These are phyloP conservation scores for Myiothlypis chrysogaster DNA, from an alignment of 2,797 vertebrate species.

Conservation along the genomic window DNA sequence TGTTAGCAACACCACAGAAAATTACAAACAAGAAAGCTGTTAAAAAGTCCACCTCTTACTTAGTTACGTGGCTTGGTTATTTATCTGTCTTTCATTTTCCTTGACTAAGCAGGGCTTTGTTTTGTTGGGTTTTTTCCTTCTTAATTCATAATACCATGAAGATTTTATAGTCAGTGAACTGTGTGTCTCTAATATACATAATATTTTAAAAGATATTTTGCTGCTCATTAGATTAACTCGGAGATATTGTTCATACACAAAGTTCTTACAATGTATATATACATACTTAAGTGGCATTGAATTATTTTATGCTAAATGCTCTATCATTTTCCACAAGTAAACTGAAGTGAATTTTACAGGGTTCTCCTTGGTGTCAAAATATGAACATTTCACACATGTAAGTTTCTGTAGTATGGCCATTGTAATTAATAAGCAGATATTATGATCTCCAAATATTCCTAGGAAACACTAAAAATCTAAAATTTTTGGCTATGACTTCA, in stretches of 20 bases:
- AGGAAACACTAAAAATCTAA: background rate
- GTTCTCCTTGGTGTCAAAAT: background rate
- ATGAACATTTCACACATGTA: background rate
- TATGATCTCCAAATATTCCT: background rate
- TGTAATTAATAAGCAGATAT: background rate
- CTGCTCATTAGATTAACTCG: background rate
- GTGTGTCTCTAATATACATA: background rate
- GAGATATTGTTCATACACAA: background rate
- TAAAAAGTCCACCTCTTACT: background rate
- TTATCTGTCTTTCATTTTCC: background rate
- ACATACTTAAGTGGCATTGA: background rate
- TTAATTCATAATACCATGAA: background rate
- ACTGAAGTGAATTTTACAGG: background rate
- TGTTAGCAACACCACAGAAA: background rate
- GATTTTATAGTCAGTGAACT: background rate
- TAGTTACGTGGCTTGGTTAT: background rate
- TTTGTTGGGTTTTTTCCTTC: background rate
- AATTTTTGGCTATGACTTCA: background rate
- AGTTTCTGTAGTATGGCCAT: background rate
- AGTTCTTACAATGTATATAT: background rate
- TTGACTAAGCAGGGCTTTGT: background rate
- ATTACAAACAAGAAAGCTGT: background rate
- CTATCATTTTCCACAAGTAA: background rate
- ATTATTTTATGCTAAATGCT: background rate
- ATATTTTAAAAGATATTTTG: background rate